A percentile compares a stretch with the other conserved stretches of the same genome.
phyloP scores from a whole-genome alignment of 2,113 vertebrate species.

The Cromileptes altivelis region DNA sequence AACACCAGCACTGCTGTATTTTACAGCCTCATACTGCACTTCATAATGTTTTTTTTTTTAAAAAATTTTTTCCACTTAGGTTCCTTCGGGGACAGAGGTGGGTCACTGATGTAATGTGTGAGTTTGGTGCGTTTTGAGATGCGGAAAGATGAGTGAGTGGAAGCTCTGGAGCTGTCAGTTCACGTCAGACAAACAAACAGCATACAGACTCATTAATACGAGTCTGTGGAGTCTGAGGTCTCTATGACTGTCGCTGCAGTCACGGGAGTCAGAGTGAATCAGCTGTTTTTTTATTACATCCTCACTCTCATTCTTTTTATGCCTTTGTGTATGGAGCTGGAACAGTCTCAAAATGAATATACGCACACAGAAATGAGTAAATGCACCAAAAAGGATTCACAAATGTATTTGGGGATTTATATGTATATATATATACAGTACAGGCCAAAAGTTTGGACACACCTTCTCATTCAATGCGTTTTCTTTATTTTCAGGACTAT shows the following conservation, averaged over 20 bases:
- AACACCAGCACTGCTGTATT: slow-evolving; percentile 22
- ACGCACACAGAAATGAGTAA: too few relatives aligned
- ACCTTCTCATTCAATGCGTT: too few relatives aligned
- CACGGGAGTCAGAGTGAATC: neutral
- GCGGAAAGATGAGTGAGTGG: neutral
- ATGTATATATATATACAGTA: too few relatives aligned
- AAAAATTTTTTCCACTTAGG: neutral
- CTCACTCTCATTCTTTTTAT: too few relatives aligned
- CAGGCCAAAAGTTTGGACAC: too few relatives aligned
- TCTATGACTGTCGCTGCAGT: neutral
- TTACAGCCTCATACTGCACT: slow-evolving; percentile 11
- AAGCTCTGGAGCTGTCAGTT: neutral
- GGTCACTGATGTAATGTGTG: neutral
- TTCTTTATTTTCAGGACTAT: too few relatives aligned
- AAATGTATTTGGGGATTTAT: too few relatives aligned
- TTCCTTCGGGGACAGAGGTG: neutral
- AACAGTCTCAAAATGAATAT: too few relatives aligned
- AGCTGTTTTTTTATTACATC: neutral
- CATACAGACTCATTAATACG: neutral
- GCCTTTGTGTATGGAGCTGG: too few relatives aligned
- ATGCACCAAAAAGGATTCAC: too few relatives aligned
- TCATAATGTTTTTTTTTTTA: neutral
- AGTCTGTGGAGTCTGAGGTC: neutral
- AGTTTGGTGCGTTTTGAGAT: neutral
- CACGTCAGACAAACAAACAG: neutral